Conservation (phyloP, 2,888 invertebrate genomes). For the Osedax fenrisi region DNA sequence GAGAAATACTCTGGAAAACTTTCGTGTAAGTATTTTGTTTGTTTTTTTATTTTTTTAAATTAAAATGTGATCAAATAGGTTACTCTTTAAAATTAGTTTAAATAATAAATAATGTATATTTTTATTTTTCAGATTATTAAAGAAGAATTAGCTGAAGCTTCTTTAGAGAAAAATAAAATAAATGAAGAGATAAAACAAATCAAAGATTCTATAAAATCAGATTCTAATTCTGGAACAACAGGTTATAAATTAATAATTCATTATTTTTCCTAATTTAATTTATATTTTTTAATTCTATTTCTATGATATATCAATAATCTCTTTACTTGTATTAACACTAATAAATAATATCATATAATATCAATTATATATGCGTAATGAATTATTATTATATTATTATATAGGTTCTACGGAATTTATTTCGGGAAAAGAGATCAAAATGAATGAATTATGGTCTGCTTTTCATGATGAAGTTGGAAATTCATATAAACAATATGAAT, state of each 20-base stretch:
- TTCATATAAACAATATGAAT: not conserved
- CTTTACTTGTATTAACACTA: no score
- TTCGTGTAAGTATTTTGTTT: not conserved
- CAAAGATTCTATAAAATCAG: not conserved
- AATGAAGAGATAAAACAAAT: not conserved
- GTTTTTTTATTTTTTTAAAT: no score
- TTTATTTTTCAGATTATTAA: conserved; percentile 29
- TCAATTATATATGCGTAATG: no score
- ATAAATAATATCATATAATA: no score
- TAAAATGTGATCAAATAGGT: no score
- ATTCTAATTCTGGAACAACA: not conserved
- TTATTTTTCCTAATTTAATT: no score
- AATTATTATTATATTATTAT: not conserved
- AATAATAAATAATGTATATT: no score
- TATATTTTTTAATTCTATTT: no score
- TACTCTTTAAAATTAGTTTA: no score
- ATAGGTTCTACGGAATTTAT: not conserved
- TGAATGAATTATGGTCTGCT: not conserved
- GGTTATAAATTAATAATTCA: no score
- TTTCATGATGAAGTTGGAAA: not conserved
- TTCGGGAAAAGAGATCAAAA: not conserved
- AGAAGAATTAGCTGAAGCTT: conserved; percentile 21
- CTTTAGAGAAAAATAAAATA: not conserved
- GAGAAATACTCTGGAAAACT: not conserved
- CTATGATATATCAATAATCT: no score